Base-by-base conservation (phyloP, 2,888 invertebrate genomes). In the Drosophila crucigera region DNA sequence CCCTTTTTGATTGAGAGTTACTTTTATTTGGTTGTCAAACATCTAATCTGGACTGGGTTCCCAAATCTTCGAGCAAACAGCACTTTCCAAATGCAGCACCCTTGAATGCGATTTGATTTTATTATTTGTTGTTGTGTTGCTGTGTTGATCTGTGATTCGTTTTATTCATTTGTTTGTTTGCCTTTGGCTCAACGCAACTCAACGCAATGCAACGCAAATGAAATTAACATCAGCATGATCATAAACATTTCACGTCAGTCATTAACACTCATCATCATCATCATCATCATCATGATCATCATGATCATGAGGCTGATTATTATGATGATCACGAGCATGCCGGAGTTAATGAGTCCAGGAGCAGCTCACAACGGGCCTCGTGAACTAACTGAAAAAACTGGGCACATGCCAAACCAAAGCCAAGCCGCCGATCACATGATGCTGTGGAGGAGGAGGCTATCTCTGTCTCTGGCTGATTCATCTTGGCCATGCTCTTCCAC, bases 151-250 rank as follows among this genome's bases (percentile, higher is more conserved):
- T n/a, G 31, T 22, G 28, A 43, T 43, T 54, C 43, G 56, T 33
- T 54, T 37, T 62, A 47, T 28, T 43, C 61, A 47, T 73, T 58
- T 76, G 60, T 75, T 47, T 71, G 60, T 75, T 76, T 75, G 66
- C 47, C 55, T 25, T 55, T 25, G 58, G 47, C 37, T 41, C 39
- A 61, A 22, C 19, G 10, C 50, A 53, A 25, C 54, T 50, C 56
- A 43, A 33, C 43, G 31, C 61, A 62, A 35, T 54, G n/a, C n/a
- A 43, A 6, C 37, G 37, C 37, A 16, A 82, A 70, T n/a, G 43
- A 73, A 82, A 83, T 83, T 83, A 84, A 71, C 82, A 82, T 78
- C 66, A 72, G 73, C 55, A 52, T 30, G 52, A 52, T n/a, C 52
- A 54, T 56, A 52, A 70, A 28, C 50, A 63, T 60, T 52, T 50